Base-by-base conservation (phyloP, 2,888 invertebrate species). In the Tiphia femorata region DNA sequence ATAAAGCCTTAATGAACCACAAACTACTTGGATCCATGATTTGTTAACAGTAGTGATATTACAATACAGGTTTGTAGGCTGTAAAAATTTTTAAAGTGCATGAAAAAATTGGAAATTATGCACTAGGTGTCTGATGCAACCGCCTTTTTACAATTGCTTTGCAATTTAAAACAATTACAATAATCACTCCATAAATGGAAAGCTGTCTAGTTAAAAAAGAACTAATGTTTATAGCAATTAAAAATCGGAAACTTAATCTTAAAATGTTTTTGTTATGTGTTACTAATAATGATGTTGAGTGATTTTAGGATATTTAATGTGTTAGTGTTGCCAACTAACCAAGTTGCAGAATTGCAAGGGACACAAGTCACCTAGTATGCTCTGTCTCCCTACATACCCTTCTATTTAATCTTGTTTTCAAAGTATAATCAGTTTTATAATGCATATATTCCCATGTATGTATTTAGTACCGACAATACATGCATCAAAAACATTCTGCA, bases 311-410 rank as follows among this genome's bases (percentile, higher is more conserved):
- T 70, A 70, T 76, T 77, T 76, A 81, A 79, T 78, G 76, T 76
- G 79, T 80, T 81, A 82, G 77, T 79, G 77, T 81, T 80, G 78
- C 76, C 80, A 75, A 82, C 81, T 82, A 82, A 82, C 80, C 75
- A 81, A 76, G 76, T 79, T 78, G 77, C 81, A 78, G 76, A 72
- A 62, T 66, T 70, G 79, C 81, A 80, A 80, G 69, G 76, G 80
- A 82, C 76, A 81, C 78, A 80, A 76, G 77, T 82, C 80, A 82
- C 78, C 72, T 68, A 71, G 62, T 67, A 72, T 75, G 76, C 79
- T 73, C 76, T 81, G 75, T 80, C 79, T 82, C 80, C 73, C 69
- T 54, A 30, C 23, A 35, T 61, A 52, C 67, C 44, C 55, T 62
- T 59, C 58, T 60, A 49, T 53, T 47, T 53, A 41, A 3, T 17